A percentile compares a stretch with the other conserved stretches of the same genome.
Conservation (phyloP, 2,113 vertebrate species). For the Nymphicus hollandicus region DNA sequence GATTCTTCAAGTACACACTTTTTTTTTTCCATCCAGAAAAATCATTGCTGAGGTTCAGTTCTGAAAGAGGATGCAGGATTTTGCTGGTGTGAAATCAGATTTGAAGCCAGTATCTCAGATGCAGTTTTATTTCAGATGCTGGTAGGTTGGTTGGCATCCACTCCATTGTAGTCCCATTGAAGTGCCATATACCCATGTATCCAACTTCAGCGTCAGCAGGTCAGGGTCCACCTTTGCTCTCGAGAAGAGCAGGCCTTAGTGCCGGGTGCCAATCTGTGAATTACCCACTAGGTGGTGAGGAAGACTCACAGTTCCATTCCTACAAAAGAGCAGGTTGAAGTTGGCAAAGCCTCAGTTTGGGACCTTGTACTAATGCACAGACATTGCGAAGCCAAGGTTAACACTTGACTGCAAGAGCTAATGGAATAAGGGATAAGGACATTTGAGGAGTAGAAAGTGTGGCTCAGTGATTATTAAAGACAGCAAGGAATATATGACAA, state of each 20-base stretch:
- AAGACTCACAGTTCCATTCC: neutral
- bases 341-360: neutral
- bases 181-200: no score
- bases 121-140: neutral
- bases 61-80: fast-evolving
- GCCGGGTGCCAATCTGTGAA: neutral
- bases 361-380: neutral
- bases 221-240: neutral
- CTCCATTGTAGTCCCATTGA: neutral
- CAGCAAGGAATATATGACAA: neutral
- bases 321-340: neutral
- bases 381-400: neutral
- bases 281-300: neutral
- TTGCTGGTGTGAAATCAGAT: neutral
- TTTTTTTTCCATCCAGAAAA: neutral
- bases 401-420: neutral
- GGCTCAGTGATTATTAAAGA: neutral
- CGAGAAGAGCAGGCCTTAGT: neutral
- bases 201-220: neutral
- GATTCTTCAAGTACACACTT: neutral
- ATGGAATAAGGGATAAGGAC: neutral
- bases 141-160: no score
- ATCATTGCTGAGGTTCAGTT: neutral
- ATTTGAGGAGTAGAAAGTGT: neutral
- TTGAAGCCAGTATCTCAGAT: neutral